Percentiles rank a stretch among this genome's conserved stretches.
Conservation (phyloP, 2,113 vertebrate genomes). For the Rhinoderma darwinii region DNA sequence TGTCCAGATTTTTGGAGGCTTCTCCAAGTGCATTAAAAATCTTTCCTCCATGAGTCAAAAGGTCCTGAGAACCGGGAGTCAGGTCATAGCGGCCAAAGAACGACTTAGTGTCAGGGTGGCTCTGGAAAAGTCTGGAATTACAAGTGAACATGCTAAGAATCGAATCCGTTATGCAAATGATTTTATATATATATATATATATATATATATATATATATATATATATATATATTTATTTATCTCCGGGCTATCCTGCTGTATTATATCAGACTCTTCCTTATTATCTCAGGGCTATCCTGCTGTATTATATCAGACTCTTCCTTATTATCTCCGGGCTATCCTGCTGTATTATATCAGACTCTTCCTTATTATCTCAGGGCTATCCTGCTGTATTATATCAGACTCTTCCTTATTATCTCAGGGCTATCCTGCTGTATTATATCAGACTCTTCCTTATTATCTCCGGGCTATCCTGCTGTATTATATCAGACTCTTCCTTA, state of each 20-base stretch:
- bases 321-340: not conserved
- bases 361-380: too few species aligned
- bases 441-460: too few species aligned
- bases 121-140: not conserved
- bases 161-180: not conserved
- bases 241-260: too few species aligned
- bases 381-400: too few species aligned
- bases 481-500: too few species aligned
- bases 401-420: too few species aligned
- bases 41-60: conserved; percentile 1
- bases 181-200: too few species aligned
- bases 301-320: not conserved
- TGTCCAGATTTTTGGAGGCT: not conserved
- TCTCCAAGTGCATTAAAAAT: conserved; percentile 20
- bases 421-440: too few species aligned
- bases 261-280: not conserved
- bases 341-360: not conserved
- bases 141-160: too few species aligned
- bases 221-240: too few species aligned
- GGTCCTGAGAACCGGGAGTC: not conserved
- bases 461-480: too few species aligned
- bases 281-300: not conserved
- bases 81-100: conserved; percentile 10
- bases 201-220: too few species aligned
- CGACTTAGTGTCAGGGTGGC: not conserved